Percentiles rank a stretch among this genome's conserved stretches.
These are phyloP conservation scores for Drosophila helvetica DNA, from an alignment of 2,888 invertebrate species.

Conservation along the genomic window DNA sequence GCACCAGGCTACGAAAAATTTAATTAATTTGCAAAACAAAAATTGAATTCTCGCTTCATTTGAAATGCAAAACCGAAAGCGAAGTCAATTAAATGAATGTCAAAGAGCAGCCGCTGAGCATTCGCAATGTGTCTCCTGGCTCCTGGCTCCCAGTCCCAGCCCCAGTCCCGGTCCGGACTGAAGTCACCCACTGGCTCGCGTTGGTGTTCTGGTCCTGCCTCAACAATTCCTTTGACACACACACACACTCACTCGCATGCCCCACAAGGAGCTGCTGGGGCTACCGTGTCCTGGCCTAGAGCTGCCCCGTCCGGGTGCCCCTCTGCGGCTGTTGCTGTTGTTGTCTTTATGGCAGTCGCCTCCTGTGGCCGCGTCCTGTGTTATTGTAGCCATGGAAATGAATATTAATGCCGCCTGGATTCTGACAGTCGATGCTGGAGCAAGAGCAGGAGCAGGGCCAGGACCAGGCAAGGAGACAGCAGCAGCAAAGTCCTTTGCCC, in stretches of 20 bases:
- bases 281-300: slow-evolving; percentile 15
- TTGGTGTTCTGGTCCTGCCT: slow-evolving; percentile 46
- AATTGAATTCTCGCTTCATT: slow-evolving; percentile 65
- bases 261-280: slow-evolving; percentile 17
- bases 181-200: not conserved
- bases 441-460: not conserved
- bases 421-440: slow-evolving; percentile 50
- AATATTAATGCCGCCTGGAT: slow-evolving; percentile 74
- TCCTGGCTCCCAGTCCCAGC: not conserved
- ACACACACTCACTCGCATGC: slow-evolving; percentile 6
- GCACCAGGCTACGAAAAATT: slow-evolving; percentile 18
- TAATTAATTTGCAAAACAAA: slow-evolving; percentile 56
- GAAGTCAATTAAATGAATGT: slow-evolving; percentile 77
- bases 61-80: slow-evolving; percentile 73
- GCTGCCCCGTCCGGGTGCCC: not conserved
- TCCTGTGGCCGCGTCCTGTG: slow-evolving; percentile 64
- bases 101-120: slow-evolving; percentile 59
- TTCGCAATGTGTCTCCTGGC: slow-evolving; percentile 40
- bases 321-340: slow-evolving; percentile 17
- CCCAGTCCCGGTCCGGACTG: not conserved
- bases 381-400: slow-evolving; percentile 78
- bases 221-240: slow-evolving; percentile 72
- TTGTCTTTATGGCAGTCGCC: slow-evolving; percentile 61
- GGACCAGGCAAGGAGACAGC: not conserved
- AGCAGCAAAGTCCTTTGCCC: slow-evolving; percentile 73